phyloP scores from a whole-genome alignment of 35 echinoderm and acorn worm species.

The Apostichopus parvimensis region DNA sequence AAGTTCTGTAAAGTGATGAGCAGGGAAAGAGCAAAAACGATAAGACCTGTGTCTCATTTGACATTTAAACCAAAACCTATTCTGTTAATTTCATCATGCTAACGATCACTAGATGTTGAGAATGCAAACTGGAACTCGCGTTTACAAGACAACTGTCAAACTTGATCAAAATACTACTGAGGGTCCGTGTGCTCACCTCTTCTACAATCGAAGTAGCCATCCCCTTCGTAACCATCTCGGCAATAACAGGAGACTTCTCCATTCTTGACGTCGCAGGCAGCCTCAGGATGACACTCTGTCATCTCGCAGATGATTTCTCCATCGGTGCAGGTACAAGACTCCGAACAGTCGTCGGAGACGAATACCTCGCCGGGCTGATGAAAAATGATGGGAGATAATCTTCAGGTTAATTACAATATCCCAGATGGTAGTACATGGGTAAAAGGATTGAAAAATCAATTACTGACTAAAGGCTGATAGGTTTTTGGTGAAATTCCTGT shows the following conservation, averaged over 20 bases:
- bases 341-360: constrained; percentile 44
- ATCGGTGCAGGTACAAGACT: constrained; percentile 46
- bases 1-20: too few species aligned
- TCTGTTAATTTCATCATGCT: too few species aligned
- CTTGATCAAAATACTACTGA: not conserved
- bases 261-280: constrained; percentile 34
- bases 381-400: not conserved
- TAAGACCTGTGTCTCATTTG: too few species aligned
- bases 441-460: too few species aligned
- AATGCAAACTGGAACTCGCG: not conserved
- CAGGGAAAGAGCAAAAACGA: too few species aligned
- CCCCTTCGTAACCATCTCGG: constrained; percentile 50
- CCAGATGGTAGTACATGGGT: too few species aligned
- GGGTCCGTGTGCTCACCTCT: not conserved
- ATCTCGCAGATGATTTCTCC: constrained; percentile 18
- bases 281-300: constrained; percentile 34
- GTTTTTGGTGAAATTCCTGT: too few species aligned
- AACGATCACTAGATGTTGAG: not conserved
- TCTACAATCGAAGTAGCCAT: constrained; percentile 26
- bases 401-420: too few species aligned
- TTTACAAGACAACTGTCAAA: too few species aligned
- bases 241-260: constrained; percentile 54
- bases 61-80: too few species aligned
- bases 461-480: too few species aligned
- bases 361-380: constrained; percentile 47